Evolutionary conservation across 2,113 vertebrate species (phyloP), one percentile per base, ranked within the genome.

Genomic region (Oenanthe melanoleuca): DNA sequence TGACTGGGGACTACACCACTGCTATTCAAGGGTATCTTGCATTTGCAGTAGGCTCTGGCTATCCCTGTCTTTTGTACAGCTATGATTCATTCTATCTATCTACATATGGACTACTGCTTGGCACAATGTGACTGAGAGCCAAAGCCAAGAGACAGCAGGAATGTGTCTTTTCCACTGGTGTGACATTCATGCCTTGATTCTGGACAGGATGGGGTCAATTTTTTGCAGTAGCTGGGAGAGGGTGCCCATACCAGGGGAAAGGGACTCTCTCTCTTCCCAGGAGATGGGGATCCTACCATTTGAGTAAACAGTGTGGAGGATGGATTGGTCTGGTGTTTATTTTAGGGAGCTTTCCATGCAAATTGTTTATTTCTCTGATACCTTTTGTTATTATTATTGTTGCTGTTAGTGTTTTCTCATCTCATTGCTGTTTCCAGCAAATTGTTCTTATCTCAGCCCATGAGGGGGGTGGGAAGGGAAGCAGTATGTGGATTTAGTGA

Each of bases 191-290:
- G 28, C 21, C 14, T 52, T 52, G 31, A 14, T 37, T 67, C 33
- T 37, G 26, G 22, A 6, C 38, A 53, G 22, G 8, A 52, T 29
- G 24, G 17, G 9, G 26, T 44, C 37, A 52, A 22, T 52, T 60
- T 86, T 86, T 53, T 69, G 26, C 33, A 33, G 83, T 12, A 33
- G 26, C 37, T 3, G 3, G 45, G 45, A 67, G 11, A 13, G 11
- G 11, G 4, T 31, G 14, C 22, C 45, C 45, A 45, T 9, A 22
- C 17, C 21, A 9, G 44, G 11, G 5, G 25, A 75, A 42, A 34
- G 6, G 11, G 25, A 21, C 2, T 24, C 6, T 11, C 9, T n/a
- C 9, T n/a, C 31, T 59, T 14, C 5, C 5, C 4, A 23, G 7
- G 25, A 52, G 21, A 44, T 31, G 8, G 21, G 22, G 8, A 45